Base-by-base conservation (phyloP, 1,140 invertebrate genomes). In the Nixonia krombeini region DNA sequence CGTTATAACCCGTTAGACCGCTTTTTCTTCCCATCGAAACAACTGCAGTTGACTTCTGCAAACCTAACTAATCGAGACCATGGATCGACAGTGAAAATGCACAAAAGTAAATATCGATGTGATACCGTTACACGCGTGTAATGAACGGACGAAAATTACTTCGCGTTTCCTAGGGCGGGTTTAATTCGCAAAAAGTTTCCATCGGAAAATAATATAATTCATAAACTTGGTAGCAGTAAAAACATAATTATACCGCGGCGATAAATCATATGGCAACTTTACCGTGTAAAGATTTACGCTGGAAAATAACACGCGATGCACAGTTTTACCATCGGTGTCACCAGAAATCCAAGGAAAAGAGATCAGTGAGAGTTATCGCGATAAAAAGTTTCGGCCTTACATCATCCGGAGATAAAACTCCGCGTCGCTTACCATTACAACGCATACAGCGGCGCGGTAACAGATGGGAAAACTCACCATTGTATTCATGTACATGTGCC, bases 301-400 rank as follows among this genome's bases (percentile, higher is more conserved):
- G 63, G 53, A 63, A 61, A 63, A 66, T 64, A 66, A 71, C 62
- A 64, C 26, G 41, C 40, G 64, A 64, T 64, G 59, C 63, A 51
- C 63, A 41, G 69, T 67, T 71, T 71, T 67, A 64, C 69, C 69
- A 70, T 70, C 68, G 62, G 66, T 70, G 68, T 70, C 68, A 70
- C 68, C 62, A 66, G 53, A 66, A 70, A 70, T 70, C 62, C 68
- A 70, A 70, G 68, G 65, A 70, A 70, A 70, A 70, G 68, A 70
- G 62, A 70, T 70, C 68, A 70, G 53, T 35, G 68, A 59, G 68
- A 70, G 68, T 70, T 70, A 70, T 70, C 68, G 62, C 62, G 68
- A 70, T 70, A 70, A 70, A 70, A 70, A 70, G 52, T 70, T 70
- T 70, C 29, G 68, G 57, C 68, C 68, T 70, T 70, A 70, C 68